phyloP scores from a whole-genome alignment of 2,113 vertebrate genomes.

The Athene noctua region DNA sequence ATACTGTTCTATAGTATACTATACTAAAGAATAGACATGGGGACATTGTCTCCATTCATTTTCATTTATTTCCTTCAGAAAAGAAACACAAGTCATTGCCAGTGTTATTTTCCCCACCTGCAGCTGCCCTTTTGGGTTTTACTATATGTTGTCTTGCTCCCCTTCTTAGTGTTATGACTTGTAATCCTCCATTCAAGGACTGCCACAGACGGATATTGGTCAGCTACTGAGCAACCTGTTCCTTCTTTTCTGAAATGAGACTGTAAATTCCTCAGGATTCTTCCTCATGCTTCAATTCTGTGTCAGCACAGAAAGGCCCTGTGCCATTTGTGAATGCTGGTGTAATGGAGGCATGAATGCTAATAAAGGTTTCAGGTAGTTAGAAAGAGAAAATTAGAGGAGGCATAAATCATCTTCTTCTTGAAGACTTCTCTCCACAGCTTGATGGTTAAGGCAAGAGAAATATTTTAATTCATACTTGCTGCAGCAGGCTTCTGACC shows the following conservation, averaged over 20 bases:
- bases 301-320: not conserved
- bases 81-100: not conserved
- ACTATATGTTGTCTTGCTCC: not conserved
- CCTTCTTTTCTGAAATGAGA: not conserved
- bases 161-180: not conserved
- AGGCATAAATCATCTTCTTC: not conserved
- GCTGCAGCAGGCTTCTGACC: not conserved
- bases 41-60: not conserved
- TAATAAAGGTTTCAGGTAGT: not conserved
- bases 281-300: not conserved
- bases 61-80: not conserved
- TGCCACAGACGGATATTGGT: not conserved
- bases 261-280: not conserved
- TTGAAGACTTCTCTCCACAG: not conserved
- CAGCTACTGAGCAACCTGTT: not conserved
- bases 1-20: too few species aligned
- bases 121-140: not conserved
- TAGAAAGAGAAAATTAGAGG: not conserved
- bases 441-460: not conserved
- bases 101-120: not conserved
- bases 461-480: not conserved
- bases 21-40: not conserved
- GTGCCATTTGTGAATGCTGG: not conserved
- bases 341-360: not conserved
- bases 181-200: not conserved